Evolutionary conservation across 2,888 invertebrate species (phyloP), one percentile per base, ranked within the genome.

Genomic region (Lydus trimaculatus): DNA sequence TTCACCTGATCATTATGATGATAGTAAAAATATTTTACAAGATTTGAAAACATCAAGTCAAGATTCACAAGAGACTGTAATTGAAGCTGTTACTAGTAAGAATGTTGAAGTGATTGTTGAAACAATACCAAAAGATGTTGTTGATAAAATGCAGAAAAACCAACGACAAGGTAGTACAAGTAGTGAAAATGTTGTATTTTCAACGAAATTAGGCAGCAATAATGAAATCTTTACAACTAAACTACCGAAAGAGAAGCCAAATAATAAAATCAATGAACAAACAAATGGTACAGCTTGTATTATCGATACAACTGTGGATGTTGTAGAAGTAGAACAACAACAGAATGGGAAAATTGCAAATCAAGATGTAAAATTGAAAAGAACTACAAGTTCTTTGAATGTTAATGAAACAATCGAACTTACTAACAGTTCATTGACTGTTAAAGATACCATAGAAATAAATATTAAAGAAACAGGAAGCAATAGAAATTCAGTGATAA

Each of bases 1-100:
- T 72, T 92, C 92, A n/a, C 92, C 92, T 4, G 91, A 91, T 0
- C 91, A 91, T 71, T 91, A 91, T 78, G 86, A 87, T 61, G 87
- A 88, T 56, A 75, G 76, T 65, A 72, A 15, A 5, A 74, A 61
- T n/a, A 68, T 77, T 65, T 70, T 82, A 59, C 80, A 82, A 67
- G 83, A 84, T 63, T 79, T 81, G 66, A 82, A 84, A 67, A 81
- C 82, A 61, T 84, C 84, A 11, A 84, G 84, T 65, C 87, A 87
- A 78, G 88, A 88, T 58, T 87, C 88, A 8, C 87, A 88, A 79
- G 87, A 88, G 61, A 87, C 88, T 8, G 85, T 87, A 5, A 85
- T 86, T 52, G 86, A 87, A 64, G 82, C 80, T 36, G 62, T 62
- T 11, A 66, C 71, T 25, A 67, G 65, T 61, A 76, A 66, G 72